A percentile compares a stretch with the other conserved stretches of the same genome.
These are phyloP conservation scores for Ochropleura plecta DNA, from an alignment of 2,888 invertebrate species.

Conservation along the genomic window DNA sequence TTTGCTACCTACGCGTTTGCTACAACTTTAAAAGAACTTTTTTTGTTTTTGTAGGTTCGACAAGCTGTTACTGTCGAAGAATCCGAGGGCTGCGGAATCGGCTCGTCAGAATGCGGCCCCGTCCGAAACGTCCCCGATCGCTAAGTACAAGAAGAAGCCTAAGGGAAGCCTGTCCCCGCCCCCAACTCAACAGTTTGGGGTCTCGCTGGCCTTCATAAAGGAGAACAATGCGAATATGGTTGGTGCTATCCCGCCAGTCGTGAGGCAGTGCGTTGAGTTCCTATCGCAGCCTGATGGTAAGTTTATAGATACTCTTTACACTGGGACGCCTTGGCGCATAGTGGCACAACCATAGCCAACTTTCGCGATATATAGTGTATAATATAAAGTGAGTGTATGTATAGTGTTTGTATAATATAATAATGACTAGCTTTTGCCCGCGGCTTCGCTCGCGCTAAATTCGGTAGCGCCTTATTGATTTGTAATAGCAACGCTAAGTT, in stretches of 20 bases:
- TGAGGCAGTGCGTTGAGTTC: conserved; percentile 97
- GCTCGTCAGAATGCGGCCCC: conserved; percentile 66
- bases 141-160: conserved; percentile 54
- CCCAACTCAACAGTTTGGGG: conserved; percentile 98
- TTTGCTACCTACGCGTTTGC: too few relatives aligned
- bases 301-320: conserved; percentile 54
- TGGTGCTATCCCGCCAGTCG: conserved; percentile 97
- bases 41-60: conserved; percentile 91
- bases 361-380: not conserved
- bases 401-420: too few relatives aligned
- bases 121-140: conserved; percentile 49
- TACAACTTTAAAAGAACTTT: too few relatives aligned
- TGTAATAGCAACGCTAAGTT: too few relatives aligned
- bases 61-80: conserved; percentile 92
- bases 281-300: conserved; percentile 97
- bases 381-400: too few relatives aligned
- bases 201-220: conserved; percentile 97
- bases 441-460: too few relatives aligned
- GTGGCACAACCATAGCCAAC: not conserved
- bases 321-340: not conserved
- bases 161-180: conserved; percentile 77
- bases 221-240: conserved; percentile 94
- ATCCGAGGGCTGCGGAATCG: conserved; percentile 83
- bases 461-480: too few relatives aligned
- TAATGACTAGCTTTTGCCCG: too few relatives aligned